Evolutionary conservation across 64 coral and sea anemone species (phyloP).

Genomic region (Anthopleura sola): DNA sequence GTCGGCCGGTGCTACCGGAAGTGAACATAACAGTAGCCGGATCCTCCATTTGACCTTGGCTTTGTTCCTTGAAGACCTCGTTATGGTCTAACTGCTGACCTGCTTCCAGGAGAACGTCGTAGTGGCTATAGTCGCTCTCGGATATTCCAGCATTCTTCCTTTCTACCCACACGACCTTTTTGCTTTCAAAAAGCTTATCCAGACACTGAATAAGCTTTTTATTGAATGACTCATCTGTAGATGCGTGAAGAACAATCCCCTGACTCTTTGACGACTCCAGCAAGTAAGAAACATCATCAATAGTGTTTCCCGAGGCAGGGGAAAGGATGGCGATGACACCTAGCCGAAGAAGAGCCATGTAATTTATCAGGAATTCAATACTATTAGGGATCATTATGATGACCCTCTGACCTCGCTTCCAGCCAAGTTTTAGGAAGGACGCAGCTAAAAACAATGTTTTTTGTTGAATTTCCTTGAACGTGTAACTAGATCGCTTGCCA

Average conservation of each 20-base stretch:
- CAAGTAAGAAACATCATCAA: neutral
- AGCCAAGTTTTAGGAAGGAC: neutral
- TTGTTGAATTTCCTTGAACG: slow-evolving; percentile 19
- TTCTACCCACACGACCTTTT: neutral
- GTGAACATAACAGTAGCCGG: slow-evolving; percentile 28
- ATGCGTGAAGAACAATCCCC: neutral
- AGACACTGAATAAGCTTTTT: neutral
- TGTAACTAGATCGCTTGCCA: neutral
- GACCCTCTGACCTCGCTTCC: neutral
- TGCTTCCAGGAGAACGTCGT: neutral
- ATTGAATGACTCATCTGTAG: neutral
- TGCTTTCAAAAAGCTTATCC: neutral
- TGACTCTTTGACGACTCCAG: neutral
- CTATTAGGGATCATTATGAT: neutral
- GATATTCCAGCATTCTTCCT: neutral
- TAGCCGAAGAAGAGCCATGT: neutral
- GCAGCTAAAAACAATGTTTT: neutral
- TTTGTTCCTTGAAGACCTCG: neutral
- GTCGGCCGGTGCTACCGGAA: slow-evolving; percentile 35
- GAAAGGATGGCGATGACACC: neutral
- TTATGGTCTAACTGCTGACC: neutral
- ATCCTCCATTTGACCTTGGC: slow-evolving; percentile 49
- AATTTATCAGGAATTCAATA: neutral
- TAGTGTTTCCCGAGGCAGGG: neutral
- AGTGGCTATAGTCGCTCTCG: neutral